Base-by-base conservation (phyloP, 2,888 invertebrate genomes). In the Callimorpha dominula region DNA sequence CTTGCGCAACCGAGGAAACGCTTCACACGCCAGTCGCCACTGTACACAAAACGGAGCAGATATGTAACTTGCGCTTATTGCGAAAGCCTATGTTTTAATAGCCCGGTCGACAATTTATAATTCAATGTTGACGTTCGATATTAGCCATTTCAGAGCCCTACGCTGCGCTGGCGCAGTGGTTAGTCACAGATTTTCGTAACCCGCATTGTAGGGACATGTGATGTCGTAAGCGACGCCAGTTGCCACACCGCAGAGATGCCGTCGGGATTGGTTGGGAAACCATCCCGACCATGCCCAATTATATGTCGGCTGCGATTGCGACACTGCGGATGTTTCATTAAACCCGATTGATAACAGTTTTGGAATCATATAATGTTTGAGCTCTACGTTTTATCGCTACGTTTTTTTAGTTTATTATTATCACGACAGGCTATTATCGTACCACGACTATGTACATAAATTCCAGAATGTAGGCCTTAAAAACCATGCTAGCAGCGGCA, bases 251-350 rank as follows among this genome's bases (percentile, higher is more conserved):
- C 90, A 86, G 88, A 93, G 93, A 91, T 91, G 94, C 91, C 93
- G 94, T 88, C 93, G 94, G 93, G 95, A 94, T 93, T 91, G 91
- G 93, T 95, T 95, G 94, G 95, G 95, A 95, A 95, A 95, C 95
- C 91, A 92, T 95, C 95, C 95, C 94, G 92, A 89, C 90, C 90
- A 92, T 91, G 90, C 92, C 90, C 94, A 94, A 94, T 94, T 94
- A 93, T 91, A 93, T 90, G 92, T 90, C 91, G 91, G 89, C 86
- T 87, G 86, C 84, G 79, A 89, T 94, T 94, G 90, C 89, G 91
- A 89, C 93, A 83, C 85, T 78, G 84, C 92, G 90, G 90, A 89
- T 88, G 91, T 89, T 88, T 88, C 87, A 87, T 89, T 84, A 86
- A 89, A 90, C 90, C 86, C 87, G 83, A 91, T 91, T 91, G 91